Conservation (phyloP, 2,888 invertebrate genomes). For the Bombyx huttoni region DNA sequence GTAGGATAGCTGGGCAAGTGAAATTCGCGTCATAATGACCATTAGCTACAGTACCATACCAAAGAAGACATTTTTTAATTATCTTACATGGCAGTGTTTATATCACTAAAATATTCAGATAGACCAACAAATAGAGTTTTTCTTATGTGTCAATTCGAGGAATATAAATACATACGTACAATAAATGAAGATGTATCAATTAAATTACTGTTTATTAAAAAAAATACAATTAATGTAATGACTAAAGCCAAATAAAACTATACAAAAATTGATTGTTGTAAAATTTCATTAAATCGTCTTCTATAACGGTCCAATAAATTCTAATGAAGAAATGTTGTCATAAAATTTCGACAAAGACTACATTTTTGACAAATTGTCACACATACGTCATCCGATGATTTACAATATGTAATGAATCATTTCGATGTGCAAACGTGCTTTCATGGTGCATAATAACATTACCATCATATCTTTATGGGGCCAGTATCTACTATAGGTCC, state of each 20-base stretch:
- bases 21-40: too few species aligned
- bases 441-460: conserved; percentile 25
- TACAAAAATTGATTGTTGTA: background rate
- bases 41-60: too few species aligned
- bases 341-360: conserved; percentile 5
- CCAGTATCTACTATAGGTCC: conserved; percentile 20
- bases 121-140: too few species aligned
- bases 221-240: too few species aligned
- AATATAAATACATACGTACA: too few species aligned
- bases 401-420: conserved; percentile 11
- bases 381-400: conserved; percentile 10
- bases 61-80: too few species aligned
- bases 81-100: too few species aligned
- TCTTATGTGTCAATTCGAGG: too few species aligned
- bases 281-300: background rate
- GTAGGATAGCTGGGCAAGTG: too few species aligned
- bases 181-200: too few species aligned
- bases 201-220: too few species aligned
- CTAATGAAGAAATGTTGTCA: conserved; percentile 9
- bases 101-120: too few species aligned
- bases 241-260: background rate
- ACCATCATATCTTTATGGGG: conserved; percentile 25
- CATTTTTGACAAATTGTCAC: conserved; percentile 10
- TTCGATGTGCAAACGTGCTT: conserved; percentile 25
- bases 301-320: conserved; percentile 1